Conservation (phyloP, 2,797 vertebrate genomes). For the Poecilia wingei region DNA sequence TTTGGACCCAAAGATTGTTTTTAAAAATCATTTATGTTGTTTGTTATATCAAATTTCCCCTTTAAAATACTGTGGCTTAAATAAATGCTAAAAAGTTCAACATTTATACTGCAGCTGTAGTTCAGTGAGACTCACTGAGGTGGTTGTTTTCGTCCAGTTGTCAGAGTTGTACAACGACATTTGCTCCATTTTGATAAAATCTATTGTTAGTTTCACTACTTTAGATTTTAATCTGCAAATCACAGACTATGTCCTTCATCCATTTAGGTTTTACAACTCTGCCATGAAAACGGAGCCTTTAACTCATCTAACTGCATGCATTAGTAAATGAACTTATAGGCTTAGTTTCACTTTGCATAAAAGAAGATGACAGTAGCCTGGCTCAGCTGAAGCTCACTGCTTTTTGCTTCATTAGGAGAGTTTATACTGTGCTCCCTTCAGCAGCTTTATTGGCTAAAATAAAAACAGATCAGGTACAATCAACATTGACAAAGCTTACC, state of each 20-base stretch:
- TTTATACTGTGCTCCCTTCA: not conserved
- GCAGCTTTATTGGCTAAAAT: not conserved
- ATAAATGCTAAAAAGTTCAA: not conserved
- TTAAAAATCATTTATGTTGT: not conserved
- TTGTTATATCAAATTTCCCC: not conserved
- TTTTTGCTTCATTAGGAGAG: not conserved
- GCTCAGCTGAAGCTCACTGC: not conserved
- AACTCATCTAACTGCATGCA: not conserved
- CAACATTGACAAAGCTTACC: constrained; percentile 7
- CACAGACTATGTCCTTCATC: not conserved
- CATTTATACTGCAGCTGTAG: not conserved
- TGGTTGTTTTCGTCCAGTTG: not conserved
- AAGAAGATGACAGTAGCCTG: not conserved
- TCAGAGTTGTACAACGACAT: not conserved
- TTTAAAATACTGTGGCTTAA: not conserved
- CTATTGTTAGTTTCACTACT: not conserved
- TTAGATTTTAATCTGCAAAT: not conserved
- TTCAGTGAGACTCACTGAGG: not conserved
- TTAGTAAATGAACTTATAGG: not conserved
- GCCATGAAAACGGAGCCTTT: not conserved
- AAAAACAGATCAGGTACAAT: not conserved
- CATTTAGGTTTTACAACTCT: not conserved
- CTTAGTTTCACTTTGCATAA: not conserved
- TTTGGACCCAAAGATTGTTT: not conserved
- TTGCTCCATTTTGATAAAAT: not conserved